Evolutionary conservation across 2,888 invertebrate genomes (phyloP), one percentile per base, ranked within the genome.

Genomic region (Zhuqinia jingwanae): DNA sequence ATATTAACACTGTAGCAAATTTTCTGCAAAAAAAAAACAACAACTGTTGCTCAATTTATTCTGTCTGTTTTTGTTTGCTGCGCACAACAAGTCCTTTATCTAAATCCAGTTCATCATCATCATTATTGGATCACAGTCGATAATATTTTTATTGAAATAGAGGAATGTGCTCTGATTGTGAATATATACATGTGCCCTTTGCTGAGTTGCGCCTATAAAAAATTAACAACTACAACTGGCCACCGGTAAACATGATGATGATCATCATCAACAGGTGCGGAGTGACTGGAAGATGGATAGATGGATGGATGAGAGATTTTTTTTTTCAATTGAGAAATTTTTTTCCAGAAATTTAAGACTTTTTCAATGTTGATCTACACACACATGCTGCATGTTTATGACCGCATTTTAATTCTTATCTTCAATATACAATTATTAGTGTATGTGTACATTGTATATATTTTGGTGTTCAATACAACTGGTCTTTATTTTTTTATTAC

Each of bases 91-190:
- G 36, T 6, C 2, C 27, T 65, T 42, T 20, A 68, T 45, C 68
- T 42, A 20, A 68, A 68, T 73, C 73, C 73, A 73, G 47, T 73
- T 73, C 73, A 73, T 73, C 30, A 50, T 53, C 30, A 17, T 53
- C 53, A 15, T 50, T 11, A 25, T 15, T 15, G 8, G 3, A 36
- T n/a, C 36, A 36, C 36, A 36, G 8, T 36, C n/a, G n/a, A 36
- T 36, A 50, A 42, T 42, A 42, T 42, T 68, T 45, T 42, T 47
- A 25, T 73, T 70, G 47, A 65, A 36, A 30, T 65, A 36, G 8
- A 36, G 63, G 63, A 65, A 65, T 68, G 42, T 68, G 68, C 20
- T n/a, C 45, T 30, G 36, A 36, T 36, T 36, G 36, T 6, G 36
- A 36, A 36, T 42, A 20, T 42, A 68, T 68, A 20, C 68, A 68